These are phyloP conservation scores for Ellobium chinense DNA, from an alignment of 2,888 invertebrate genomes.

Conservation along the genomic window DNA sequence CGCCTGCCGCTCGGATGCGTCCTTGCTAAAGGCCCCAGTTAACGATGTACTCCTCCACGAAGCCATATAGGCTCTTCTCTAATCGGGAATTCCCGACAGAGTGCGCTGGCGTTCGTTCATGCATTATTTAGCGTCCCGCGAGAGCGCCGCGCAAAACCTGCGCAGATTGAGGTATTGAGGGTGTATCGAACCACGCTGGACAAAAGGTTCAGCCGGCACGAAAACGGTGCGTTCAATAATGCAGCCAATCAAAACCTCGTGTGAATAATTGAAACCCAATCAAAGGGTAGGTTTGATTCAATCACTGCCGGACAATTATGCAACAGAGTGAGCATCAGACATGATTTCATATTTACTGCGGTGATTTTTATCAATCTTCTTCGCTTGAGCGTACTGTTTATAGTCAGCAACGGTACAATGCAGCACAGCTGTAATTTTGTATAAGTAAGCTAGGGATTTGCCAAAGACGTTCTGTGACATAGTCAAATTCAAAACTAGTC, in stretches of 20 bases:
- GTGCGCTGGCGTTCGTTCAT: background rate
- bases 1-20: too few relatives aligned
- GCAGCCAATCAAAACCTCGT: background rate
- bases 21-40: too few relatives aligned
- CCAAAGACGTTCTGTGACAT: too few relatives aligned
- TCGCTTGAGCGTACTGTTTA: too few relatives aligned
- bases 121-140: slow-evolving; percentile 8
- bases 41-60: too few relatives aligned
- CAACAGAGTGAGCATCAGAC: too few relatives aligned
- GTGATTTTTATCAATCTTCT: too few relatives aligned
- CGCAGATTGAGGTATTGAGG: slow-evolving; percentile 9
- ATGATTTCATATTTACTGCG: too few relatives aligned
- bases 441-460: too few relatives aligned
- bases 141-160: background rate
- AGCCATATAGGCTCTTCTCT: background rate
- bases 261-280: slow-evolving; percentile 27
- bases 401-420: too few relatives aligned
- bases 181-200: background rate
- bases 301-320: background rate
- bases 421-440: too few relatives aligned
- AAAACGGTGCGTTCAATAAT: slow-evolving; percentile 14
- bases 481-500: too few relatives aligned
- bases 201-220: background rate
- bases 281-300: background rate
- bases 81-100: background rate